Evolutionary conservation across 1,140 invertebrate genomes (phyloP).

Genomic region (Atta colombica): DNA sequence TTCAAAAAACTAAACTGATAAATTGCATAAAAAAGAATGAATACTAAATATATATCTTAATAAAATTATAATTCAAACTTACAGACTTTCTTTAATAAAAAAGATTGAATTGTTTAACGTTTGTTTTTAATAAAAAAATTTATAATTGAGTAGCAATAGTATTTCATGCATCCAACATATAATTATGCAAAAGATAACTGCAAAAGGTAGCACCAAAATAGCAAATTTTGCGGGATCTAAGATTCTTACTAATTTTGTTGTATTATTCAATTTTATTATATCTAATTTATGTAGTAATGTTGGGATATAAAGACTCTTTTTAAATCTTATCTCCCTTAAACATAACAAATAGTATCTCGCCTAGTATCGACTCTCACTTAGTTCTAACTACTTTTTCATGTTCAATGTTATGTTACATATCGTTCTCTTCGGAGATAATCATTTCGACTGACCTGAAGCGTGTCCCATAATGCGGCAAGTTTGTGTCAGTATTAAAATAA

Average conservation of each 20-base stretch:
- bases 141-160: not conserved
- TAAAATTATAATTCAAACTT: too few relatives aligned
- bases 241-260: not conserved
- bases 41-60: too few relatives aligned
- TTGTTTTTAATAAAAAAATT: too few relatives aligned
- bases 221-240: not conserved
- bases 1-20: too few relatives aligned
- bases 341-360: not conserved
- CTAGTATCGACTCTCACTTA: not conserved
- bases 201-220: not conserved
- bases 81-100: too few relatives aligned
- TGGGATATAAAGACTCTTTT: not conserved
- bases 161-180: not conserved
- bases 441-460: not conserved
- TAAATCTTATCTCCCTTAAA: not conserved
- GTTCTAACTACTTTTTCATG: not conserved
- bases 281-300: not conserved
- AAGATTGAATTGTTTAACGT: too few relatives aligned
- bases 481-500: slow-evolving; percentile 45
- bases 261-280: not conserved
- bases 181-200: not conserved
- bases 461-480: not conserved
- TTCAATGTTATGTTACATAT: not conserved
- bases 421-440: not conserved
- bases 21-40: too few relatives aligned